phyloP scores from a whole-genome alignment of 1,140 invertebrate species.

The Ceratosolen fusciceps region DNA sequence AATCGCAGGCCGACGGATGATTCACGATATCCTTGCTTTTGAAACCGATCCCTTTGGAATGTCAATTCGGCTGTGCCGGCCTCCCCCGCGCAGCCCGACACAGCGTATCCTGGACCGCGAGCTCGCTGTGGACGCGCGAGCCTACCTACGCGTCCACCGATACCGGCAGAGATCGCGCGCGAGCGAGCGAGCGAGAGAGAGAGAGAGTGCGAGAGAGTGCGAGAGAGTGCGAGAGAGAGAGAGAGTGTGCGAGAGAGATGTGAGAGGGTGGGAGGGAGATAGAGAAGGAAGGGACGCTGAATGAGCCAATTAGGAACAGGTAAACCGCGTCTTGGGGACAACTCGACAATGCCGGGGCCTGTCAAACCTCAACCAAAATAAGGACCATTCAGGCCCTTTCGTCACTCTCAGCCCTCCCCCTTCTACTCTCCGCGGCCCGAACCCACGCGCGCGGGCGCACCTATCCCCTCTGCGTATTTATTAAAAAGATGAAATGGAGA shows the following conservation, averaged over 20 bases:
- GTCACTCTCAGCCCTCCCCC: conserved; percentile 54
- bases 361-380: conserved; percentile 68
- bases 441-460: neutral
- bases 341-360: conserved; percentile 62
- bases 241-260: too few relatives aligned
- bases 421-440: too few relatives aligned
- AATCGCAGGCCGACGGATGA: conserved; percentile 32
- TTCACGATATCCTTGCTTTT: conserved; percentile 47
- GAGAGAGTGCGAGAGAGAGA: too few relatives aligned
- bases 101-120: conserved; percentile 63
- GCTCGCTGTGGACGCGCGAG: neutral
- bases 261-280: too few relatives aligned
- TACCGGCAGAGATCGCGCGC: too few relatives aligned
- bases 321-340: conserved; percentile 44
- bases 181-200: too few relatives aligned
- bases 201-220: too few relatives aligned
- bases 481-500: neutral
- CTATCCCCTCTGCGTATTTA: neutral
- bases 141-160: neutral
- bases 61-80: conserved; percentile 35
- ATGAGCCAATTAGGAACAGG: conserved; percentile 70
- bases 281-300: conserved; percentile 56
- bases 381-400: conserved; percentile 56
- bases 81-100: conserved; percentile 55
- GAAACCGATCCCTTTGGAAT: conserved; percentile 59